Base-by-base conservation (phyloP, 1,140 invertebrate species). In the Caenorhabditis remanei region DNA sequence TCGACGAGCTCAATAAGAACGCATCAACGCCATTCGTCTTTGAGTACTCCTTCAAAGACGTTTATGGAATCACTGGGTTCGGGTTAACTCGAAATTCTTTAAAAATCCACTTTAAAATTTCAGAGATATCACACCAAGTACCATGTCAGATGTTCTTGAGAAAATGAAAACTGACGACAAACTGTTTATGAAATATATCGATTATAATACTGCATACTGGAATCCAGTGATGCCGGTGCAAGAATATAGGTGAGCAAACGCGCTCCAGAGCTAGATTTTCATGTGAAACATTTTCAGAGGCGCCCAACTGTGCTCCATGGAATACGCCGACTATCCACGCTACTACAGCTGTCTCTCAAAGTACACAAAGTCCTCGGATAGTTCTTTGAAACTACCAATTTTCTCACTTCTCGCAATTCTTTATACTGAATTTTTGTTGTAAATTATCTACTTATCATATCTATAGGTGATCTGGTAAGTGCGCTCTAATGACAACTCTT, bases 41-140 rank as follows among this genome's bases (percentile, higher is more conserved):
- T n/a, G 90, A 91, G 67, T 91, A 91, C 75, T 90, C 90, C 9
- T 87, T 90, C 46, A 88, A 83, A 21, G 67, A 89, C 9, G 90
- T 63, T n/a, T 91, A 91, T 79, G 53, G 58, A 48, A 83, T 88
- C 9, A 50, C 53, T 5, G 58, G 56, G 53, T 48, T 55, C 0
- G 55, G 4, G 0, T 16, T 8, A 14, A 5, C 9, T 6, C n/a
- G 0, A n/a, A 43, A 46, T 24, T 14, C 46, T 4, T n/a, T 7
- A 13, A 41, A 48, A 9, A 9, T 41, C 9, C 3, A 56, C 16
- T 11, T 41, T 16, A 43, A 13, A n/a, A 24, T 40, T 50, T 89
- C 16, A 46, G 41, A 13, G 67, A 50, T 8, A 88, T 90, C 40
- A 65, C 87, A 56, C 87, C 89, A 4, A 21, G 14, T 16, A 32